These are phyloP conservation scores for Takifugu flavidus DNA, from an alignment of 2,113 vertebrate species.

Conservation along the genomic window DNA sequence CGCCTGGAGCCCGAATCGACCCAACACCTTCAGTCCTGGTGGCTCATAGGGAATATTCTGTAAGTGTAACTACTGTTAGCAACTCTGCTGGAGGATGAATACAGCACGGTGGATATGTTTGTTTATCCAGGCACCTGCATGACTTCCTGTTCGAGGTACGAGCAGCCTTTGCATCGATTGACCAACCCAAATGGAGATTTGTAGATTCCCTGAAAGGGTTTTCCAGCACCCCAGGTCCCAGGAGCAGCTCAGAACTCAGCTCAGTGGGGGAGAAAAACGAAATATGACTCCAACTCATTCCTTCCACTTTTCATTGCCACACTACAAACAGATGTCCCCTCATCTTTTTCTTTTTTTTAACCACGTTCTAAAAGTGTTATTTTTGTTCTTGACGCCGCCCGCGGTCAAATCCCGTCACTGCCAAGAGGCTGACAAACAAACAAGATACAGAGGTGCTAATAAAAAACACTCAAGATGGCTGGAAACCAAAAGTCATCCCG, in stretches of 20 bases:
- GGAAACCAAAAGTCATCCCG: conserved; percentile 40
- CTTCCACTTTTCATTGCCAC: conserved; percentile 2
- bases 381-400: no score
- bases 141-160: background rate
- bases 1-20: no score
- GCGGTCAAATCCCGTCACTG: background rate
- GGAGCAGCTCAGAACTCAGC: conserved; percentile 15
- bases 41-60: background rate
- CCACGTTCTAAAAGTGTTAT: background rate
- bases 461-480: conserved; percentile 24
- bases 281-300: background rate
- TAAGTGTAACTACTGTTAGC: background rate
- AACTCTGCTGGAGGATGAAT: conserved; percentile 8
- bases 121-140: conserved; percentile 15
- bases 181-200: conserved; percentile 12
- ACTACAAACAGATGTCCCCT: background rate
- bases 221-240: conserved; percentile 23
- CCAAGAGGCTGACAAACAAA: background rate
- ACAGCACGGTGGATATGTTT: conserved; percentile 27
- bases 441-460: conserved; percentile 26
- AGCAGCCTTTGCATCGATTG: conserved; percentile 3
- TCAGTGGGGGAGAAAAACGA: conserved; percentile 4
- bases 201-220: conserved; percentile 12
- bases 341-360: background rate
- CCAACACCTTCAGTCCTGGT: no score